phyloP scores from a whole-genome alignment of 2,888 invertebrate species.

The Ethmia dodecea region DNA sequence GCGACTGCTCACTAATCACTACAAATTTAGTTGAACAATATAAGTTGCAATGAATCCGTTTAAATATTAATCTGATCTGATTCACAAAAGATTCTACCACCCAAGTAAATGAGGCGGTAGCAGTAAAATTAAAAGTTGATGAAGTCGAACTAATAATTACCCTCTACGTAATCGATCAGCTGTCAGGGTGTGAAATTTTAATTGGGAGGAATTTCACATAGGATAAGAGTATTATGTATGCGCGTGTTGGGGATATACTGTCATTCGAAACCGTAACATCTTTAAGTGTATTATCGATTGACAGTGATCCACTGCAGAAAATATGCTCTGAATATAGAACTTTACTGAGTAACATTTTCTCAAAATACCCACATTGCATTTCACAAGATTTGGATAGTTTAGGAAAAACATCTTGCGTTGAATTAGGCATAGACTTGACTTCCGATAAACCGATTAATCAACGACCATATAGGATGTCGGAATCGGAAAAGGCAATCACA shows the following conservation, averaged over 20 bases:
- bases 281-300: neutral
- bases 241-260: constrained; percentile 12
- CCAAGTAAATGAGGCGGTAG: constrained; percentile 9
- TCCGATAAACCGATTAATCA: neutral
- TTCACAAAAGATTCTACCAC: constrained; percentile 11
- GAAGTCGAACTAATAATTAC: constrained; percentile 6
- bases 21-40: constrained; percentile 2
- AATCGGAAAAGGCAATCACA: neutral
- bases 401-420: constrained; percentile 15
- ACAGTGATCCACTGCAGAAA: neutral
- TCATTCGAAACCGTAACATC: constrained; percentile 7
- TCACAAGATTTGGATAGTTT: constrained; percentile 12
- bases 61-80: constrained; percentile 11
- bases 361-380: constrained; percentile 13
- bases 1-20: constrained; percentile 18
- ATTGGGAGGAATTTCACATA: constrained; percentile 21
- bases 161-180: constrained; percentile 10
- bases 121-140: constrained; percentile 11
- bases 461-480: constrained; percentile 2
- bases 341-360: constrained; percentile 8
- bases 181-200: constrained; percentile 13
- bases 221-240: constrained; percentile 18
- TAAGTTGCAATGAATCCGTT: constrained; percentile 4
- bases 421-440: constrained; percentile 6
- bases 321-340: neutral